These are phyloP conservation scores for Poecilia gillii DNA, from an alignment of 2,797 vertebrate genomes.

Conservation along the genomic window DNA sequence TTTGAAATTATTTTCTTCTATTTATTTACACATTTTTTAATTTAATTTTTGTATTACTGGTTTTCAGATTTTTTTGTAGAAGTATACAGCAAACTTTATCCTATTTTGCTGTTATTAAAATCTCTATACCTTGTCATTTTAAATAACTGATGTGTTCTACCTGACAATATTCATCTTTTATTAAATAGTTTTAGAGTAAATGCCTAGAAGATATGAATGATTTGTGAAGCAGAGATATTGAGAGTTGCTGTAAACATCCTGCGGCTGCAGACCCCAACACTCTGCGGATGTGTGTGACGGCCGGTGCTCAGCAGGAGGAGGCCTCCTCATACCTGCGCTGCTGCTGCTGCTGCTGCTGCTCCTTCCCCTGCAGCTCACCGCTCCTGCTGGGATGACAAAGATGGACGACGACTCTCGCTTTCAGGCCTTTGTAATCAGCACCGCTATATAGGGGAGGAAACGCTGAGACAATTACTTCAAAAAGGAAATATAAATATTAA, in stretches of 20 bases:
- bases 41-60: neutral
- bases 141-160: neutral
- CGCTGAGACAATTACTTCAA: no score
- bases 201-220: neutral
- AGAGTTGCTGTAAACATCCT: conserved; percentile 24
- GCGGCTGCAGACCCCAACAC: conserved; percentile 1
- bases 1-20: neutral
- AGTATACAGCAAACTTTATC: neutral
- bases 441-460: neutral
- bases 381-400: conserved; percentile 40
- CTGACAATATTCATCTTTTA: neutral
- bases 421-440: conserved; percentile 46
- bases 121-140: neutral
- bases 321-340: conserved; percentile 22
- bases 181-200: neutral
- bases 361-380: conserved; percentile 27
- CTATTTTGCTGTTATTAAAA: neutral
- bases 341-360: neutral
- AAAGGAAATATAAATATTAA: no score
- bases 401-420: conserved; percentile 46
- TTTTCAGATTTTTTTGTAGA: neutral
- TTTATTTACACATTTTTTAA: neutral
- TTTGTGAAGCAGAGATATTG: neutral
- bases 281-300: conserved; percentile 32
- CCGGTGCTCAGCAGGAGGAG: conserved; percentile 41